These are phyloP conservation scores for Acrossocheilus fasciatus DNA, from an alignment of 2,797 vertebrate species.

Conservation along the genomic window DNA sequence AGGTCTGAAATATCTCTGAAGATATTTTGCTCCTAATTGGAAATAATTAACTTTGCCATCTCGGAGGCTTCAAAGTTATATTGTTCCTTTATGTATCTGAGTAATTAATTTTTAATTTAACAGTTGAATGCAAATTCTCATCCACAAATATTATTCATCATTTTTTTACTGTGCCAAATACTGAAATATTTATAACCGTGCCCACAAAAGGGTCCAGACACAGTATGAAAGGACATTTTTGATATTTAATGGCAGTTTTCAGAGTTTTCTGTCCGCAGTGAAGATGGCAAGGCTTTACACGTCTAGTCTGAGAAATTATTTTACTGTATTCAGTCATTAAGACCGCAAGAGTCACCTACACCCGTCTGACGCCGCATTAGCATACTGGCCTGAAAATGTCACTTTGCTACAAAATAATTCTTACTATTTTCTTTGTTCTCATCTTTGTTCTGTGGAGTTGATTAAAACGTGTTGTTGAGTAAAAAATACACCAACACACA, in stretches of 20 bases:
- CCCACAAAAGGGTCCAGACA: conserved; percentile 62
- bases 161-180: conserved; percentile 64
- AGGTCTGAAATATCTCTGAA: conserved; percentile 67
- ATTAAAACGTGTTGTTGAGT: conserved; percentile 5
- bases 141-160: conserved; percentile 69
- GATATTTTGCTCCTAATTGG: conserved; percentile 67
- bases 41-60: conserved; percentile 71
- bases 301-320: neutral
- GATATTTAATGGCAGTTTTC: conserved; percentile 50
- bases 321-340: neutral
- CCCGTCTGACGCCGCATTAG: neutral
- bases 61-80: conserved; percentile 69
- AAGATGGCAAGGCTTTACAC: conserved; percentile 8
- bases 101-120: conserved; percentile 73
- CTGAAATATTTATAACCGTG: conserved; percentile 69
- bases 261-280: conserved; percentile 14
- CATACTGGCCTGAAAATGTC: conserved; percentile 41
- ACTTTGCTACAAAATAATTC: conserved; percentile 13
- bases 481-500: neutral
- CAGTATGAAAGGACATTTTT: conserved; percentile 49
- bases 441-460: conserved; percentile 30
- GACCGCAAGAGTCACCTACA: neutral
- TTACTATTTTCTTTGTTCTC: conserved; percentile 1
- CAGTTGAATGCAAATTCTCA: conserved; percentile 69
- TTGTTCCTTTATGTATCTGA: conserved; percentile 68